These are phyloP conservation scores for Xanthorhoe designata DNA, from an alignment of 2,888 invertebrate species.

Conservation along the genomic window DNA sequence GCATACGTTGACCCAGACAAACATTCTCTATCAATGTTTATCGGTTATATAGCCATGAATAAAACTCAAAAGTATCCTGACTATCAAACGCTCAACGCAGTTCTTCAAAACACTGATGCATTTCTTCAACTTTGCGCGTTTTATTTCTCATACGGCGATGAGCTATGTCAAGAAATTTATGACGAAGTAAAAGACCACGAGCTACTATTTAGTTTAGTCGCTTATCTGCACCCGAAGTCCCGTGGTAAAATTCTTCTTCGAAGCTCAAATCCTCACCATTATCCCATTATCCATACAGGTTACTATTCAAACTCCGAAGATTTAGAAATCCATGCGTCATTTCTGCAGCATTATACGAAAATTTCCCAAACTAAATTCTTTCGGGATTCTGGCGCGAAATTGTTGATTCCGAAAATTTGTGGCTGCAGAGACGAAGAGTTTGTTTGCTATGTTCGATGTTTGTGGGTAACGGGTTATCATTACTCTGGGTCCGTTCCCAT, in stretches of 20 bases:
- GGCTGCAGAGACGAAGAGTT: constrained; percentile 33
- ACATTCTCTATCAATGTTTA: constrained; percentile 42
- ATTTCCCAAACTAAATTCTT: constrained; percentile 14
- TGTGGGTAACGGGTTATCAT: constrained; percentile 35
- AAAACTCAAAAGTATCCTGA: constrained; percentile 74
- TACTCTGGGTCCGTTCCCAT: constrained; percentile 39
- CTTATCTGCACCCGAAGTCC: constrained; percentile 9
- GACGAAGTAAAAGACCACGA: constrained; percentile 8
- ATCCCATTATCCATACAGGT: constrained; percentile 13
- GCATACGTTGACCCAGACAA: constrained; percentile 50
- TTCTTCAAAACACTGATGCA: neutral
- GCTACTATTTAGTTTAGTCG: neutral
- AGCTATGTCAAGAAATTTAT: constrained; percentile 18
- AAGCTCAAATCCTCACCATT: constrained; percentile 10
- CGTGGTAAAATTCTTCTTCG: constrained; percentile 18
- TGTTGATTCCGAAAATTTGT: constrained; percentile 16
- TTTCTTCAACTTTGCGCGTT: constrained; percentile 15
- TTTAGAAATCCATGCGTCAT: constrained; percentile 13
- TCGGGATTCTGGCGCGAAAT: neutral
- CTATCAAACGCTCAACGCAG: constrained; percentile 18
- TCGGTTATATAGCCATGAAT: constrained; percentile 83
- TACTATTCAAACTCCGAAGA: constrained; percentile 13
- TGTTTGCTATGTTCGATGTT: constrained; percentile 37
- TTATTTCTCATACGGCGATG: constrained; percentile 8
- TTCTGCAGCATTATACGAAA: constrained; percentile 11